Evolutionary conservation across 2,113 vertebrate genomes (phyloP), one percentile per base, ranked within the genome.

Genomic region (Vombatus ursinus): DNA sequence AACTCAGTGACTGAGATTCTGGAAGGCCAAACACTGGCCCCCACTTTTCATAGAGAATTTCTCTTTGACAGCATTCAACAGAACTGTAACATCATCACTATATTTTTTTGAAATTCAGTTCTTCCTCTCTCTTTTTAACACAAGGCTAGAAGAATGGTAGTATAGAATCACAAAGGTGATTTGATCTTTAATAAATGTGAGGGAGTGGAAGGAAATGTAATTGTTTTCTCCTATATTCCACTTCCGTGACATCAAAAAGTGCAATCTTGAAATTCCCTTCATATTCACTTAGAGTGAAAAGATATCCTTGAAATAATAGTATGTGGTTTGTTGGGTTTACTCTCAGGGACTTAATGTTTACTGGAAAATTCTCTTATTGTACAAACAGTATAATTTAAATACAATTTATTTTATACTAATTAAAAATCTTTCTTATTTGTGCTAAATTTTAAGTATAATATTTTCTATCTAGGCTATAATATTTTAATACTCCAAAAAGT

Each of bases 11-110:
- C 57, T 92, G 95, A 96, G 95, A 98, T 96, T 84, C 92, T 54
- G 44, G 98, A 97, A 97, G 95, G 92, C 54, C 90, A 97, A 54
- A 53, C 97, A 57, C 84, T 93, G 84, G 54, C 95, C 94, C 95
- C 12, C 16, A 22, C 51, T 50, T 97, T 96, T 95, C 52, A 96
- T 97, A 97, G 93, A 96, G 50, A n/a, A 92, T 96, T 96, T 95
- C 84, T 97, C 93, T 97, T 96, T 97, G 48, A 97, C 97, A 96
- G 26, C 0, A 8, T 50, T 51, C 50, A 96, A 93, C 92, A 96
- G 91, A 47, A 1, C 94, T 31, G 37, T 96, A n/a, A 97, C 92
- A 6, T 47, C 93, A 6, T 47, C 92, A 9, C 7, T 94, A 0
- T 12, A 90, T 93, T 47, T 96, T 95, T 97, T 96, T 19, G 3